Conservation (phyloP, 1,140 invertebrate genomes). For the Drosophila bifasciata region DNA sequence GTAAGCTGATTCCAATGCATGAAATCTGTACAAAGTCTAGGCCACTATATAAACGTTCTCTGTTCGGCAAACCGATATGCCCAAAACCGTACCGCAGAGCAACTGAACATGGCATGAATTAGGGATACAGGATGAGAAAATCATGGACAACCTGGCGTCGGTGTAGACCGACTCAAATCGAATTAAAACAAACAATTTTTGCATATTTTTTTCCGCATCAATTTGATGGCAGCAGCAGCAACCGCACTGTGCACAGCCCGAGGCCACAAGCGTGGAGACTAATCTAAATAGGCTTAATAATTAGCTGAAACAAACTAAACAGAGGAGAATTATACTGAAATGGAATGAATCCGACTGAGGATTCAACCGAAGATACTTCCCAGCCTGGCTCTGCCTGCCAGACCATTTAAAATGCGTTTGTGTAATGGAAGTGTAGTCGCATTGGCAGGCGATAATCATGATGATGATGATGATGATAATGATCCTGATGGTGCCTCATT, state of each 20-base stretch:
- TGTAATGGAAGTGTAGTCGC: slow-evolving; percentile 59
- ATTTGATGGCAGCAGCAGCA: slow-evolving; percentile 23
- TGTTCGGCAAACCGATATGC: background rate
- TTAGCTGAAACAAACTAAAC: slow-evolving; percentile 27
- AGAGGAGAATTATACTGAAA: slow-evolving; percentile 11
- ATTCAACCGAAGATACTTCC: slow-evolving; percentile 33
- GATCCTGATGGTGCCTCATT: slow-evolving; percentile 53
- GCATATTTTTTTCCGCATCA: slow-evolving; percentile 32
- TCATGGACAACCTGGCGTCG: slow-evolving; percentile 11
- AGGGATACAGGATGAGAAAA: slow-evolving; percentile 30
- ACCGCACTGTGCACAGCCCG: slow-evolving; percentile 39
- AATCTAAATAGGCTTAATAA: slow-evolving; percentile 70
- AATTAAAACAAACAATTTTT: slow-evolving; percentile 70
- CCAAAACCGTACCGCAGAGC: background rate
- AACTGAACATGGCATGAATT: slow-evolving; percentile 30
- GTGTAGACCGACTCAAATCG: slow-evolving; percentile 34
- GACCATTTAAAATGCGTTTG: slow-evolving; percentile 66
- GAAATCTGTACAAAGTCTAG: too few species aligned
- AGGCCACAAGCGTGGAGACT: slow-evolving; percentile 55
- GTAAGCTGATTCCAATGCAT: background rate
- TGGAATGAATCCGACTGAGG: slow-evolving; percentile 10
- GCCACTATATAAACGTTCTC: too few species aligned
- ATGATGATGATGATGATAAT: slow-evolving; percentile 41
- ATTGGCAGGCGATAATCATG: slow-evolving; percentile 53
- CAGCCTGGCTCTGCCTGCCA: slow-evolving; percentile 16